Evolutionary conservation across 1,140 invertebrate genomes (phyloP), one percentile per base, ranked within the genome.

Genomic region (Drosophila orena): DNA sequence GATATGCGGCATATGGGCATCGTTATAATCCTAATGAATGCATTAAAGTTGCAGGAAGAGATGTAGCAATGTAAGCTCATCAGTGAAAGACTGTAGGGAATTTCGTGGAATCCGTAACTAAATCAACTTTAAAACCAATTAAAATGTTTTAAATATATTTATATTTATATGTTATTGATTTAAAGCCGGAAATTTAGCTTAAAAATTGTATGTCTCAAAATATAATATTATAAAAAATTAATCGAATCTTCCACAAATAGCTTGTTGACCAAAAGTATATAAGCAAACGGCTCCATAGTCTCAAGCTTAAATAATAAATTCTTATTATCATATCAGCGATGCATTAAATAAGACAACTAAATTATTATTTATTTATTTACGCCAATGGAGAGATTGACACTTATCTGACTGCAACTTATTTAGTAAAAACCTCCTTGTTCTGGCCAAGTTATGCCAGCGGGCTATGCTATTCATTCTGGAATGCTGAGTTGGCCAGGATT

Each of bases 1-100:
- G 73, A 74, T 81, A 81, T 86, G 72, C 59, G 72, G 61, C 71
- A 55, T 65, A 76, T 59, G 77, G 59, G 68, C 55, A 24, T 54
- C 70, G 81, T 76, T 88, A 83, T 83, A 88, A 79, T 71, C 65
- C 75, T 88, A 88, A 88, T 88, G 77, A 88, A 88, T 77, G 83
- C 75, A 88, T 86, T 86, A 88, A 86, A 88, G 59, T 88, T 88
- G 75, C 75, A 86, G 71, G 66, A 88, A 62, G 66, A 57, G 5
- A 27, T 58, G 78, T 1, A 17, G 17, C 0, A 58, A 43, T 65
- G 44, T 55, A 54, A 44, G 56, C 56, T 35, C 37, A 50, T 53
- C 10, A 38, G 20, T 40, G 20, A 27, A 17, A 27, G 38, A 30
- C 11, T 15, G 17, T 3, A 6, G 34, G 10, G 7, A 15, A 30